Evolutionary conservation across 2,888 invertebrate genomes (phyloP).

Genomic region (Pristionchus maxplancki): DNA sequence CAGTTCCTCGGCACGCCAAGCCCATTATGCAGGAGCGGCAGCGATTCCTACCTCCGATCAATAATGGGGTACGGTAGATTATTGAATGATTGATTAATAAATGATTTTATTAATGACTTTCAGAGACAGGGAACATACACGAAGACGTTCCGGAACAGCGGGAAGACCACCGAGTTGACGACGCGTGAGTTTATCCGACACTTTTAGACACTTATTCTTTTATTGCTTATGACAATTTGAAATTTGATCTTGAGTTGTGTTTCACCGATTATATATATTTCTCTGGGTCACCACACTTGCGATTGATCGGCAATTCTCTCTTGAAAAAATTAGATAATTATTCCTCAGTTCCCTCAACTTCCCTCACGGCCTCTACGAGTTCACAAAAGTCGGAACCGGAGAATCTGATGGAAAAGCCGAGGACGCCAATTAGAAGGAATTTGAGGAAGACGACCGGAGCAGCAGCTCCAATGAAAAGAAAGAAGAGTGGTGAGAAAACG

Average conservation of each 20-base stretch:
- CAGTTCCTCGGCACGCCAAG: constrained; percentile 71
- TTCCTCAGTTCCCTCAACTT: not conserved
- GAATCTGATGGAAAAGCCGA: constrained; percentile 54
- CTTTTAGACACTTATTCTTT: too few relatives aligned
- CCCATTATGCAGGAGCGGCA: constrained; percentile 56
- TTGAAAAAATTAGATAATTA: too few relatives aligned
- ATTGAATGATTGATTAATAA: not conserved
- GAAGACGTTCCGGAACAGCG: not conserved
- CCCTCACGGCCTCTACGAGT: constrained; percentile 6
- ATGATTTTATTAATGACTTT: not conserved
- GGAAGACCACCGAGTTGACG: not conserved
- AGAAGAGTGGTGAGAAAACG: constrained; percentile 13
- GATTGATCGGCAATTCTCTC: too few relatives aligned
- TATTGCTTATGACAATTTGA: too few relatives aligned
- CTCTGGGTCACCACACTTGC: too few relatives aligned
- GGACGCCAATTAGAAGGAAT: constrained; percentile 51
- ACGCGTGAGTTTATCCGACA: not conserved
- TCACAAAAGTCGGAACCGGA: constrained; percentile 31
- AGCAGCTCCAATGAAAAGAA: constrained; percentile 17
- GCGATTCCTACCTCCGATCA: constrained; percentile 58
- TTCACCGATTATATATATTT: too few relatives aligned
- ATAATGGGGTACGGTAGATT: constrained; percentile 16
- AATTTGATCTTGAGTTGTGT: too few relatives aligned
- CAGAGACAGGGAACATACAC: constrained; percentile 16
- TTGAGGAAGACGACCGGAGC: constrained; percentile 56